Percentiles rank a stretch among this genome's conserved stretches.
These are phyloP conservation scores for Camponotus floridanus DNA, from an alignment of 1,140 invertebrate genomes.

Conservation along the genomic window DNA sequence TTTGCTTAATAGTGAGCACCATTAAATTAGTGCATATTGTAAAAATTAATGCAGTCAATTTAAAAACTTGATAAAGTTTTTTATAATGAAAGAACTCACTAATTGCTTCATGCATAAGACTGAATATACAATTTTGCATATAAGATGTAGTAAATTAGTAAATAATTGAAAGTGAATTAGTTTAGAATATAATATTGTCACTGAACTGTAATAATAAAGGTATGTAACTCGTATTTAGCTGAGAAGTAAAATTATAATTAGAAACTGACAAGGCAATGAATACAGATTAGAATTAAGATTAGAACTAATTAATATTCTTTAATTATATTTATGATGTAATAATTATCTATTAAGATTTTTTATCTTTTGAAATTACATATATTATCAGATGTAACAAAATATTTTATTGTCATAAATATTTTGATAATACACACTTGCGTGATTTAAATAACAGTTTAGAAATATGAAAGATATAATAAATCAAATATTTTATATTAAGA, in stretches of 20 bases:
- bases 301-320: not conserved
- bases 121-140: conserved; percentile 16
- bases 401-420: not conserved
- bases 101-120: conserved; percentile 29
- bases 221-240: conserved; percentile 7
- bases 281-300: not conserved
- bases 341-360: conserved; percentile 17
- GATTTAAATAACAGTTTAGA: not conserved
- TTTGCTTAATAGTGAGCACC: not conserved
- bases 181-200: not conserved
- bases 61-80: not conserved
- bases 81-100: not conserved
- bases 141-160: conserved; percentile 23
- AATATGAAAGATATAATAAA: conserved; percentile 10
- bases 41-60: not conserved
- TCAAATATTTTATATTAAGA: not conserved
- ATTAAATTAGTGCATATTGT: not conserved
- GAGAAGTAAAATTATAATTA: conserved; percentile 13
- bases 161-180: not conserved
- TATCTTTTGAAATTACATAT: conserved; percentile 12
- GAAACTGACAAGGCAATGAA: not conserved
- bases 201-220: not conserved
- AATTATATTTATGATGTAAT: conserved; percentile 4
- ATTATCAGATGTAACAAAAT: not conserved
- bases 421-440: not conserved